Evolutionary conservation across 2,797 vertebrate species (phyloP).

Genomic region (Hydrophis major): DNA sequence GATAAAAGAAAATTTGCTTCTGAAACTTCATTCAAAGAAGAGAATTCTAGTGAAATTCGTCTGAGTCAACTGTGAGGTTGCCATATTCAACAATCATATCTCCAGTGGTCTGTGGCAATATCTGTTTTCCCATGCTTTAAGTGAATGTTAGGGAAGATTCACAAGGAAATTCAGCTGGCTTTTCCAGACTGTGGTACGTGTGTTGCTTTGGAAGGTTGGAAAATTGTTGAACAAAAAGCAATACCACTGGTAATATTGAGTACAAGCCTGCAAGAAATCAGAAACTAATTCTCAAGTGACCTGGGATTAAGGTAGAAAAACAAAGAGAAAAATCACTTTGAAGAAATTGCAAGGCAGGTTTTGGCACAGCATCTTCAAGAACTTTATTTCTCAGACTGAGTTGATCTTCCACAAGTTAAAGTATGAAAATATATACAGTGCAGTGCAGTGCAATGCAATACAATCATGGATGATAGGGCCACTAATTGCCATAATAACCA

Average conservation of each 20-base stretch:
- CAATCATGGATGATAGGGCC: not conserved
- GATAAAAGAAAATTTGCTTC: not conserved
- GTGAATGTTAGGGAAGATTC: not conserved
- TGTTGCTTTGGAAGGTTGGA: not conserved
- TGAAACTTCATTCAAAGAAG: not conserved
- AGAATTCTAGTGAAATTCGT: not conserved
- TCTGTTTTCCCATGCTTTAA: not conserved
- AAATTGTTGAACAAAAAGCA: not conserved
- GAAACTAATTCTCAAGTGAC: not conserved
- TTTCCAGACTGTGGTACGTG: not conserved
- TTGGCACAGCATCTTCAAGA: not conserved
- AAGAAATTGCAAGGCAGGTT: not conserved
- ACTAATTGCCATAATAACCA: not conserved
- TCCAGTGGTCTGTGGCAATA: not conserved
- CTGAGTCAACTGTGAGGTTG: not conserved
- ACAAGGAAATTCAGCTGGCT: not conserved
- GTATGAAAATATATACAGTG: too few relatives aligned
- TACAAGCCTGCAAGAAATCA: not conserved
- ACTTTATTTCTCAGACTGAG: not conserved
- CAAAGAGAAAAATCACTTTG: not conserved
- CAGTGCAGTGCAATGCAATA: not conserved
- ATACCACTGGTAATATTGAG: not conserved
- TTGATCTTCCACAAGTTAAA: not conserved
- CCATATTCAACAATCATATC: not conserved
- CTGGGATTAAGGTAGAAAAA: not conserved